Conservation (phyloP, 2,113 vertebrate species). For the Platichthys stellatus region DNA sequence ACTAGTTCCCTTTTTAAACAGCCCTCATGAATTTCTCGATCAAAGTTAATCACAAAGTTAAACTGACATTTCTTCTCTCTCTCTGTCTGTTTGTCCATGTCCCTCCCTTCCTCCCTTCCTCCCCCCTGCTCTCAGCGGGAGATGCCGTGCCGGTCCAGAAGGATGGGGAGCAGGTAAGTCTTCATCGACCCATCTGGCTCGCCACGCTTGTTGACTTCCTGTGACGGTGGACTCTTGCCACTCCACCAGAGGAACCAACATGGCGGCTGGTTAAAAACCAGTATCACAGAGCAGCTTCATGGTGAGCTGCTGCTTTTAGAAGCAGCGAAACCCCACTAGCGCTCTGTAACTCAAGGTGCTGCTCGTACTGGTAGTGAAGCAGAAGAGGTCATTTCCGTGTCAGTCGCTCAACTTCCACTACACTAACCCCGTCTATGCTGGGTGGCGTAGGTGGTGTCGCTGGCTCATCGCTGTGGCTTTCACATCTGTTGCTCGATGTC, state of each 20-base stretch:
- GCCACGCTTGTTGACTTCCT: slow-evolving; percentile 47
- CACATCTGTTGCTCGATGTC: slow-evolving; percentile 50
- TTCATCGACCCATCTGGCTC: slow-evolving; percentile 23
- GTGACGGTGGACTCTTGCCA: slow-evolving; percentile 43
- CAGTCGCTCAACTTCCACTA: slow-evolving; percentile 44
- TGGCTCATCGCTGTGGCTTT: slow-evolving; percentile 51
- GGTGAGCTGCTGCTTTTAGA: slow-evolving; percentile 23
- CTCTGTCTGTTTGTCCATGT: neutral
- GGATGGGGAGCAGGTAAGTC: slow-evolving; percentile 85
- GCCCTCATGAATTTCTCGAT: too few relatives aligned
- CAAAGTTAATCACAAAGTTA: neutral
- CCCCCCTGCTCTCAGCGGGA: slow-evolving; percentile 68
- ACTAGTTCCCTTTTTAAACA: neutral
- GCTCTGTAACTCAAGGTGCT: slow-evolving; percentile 33
- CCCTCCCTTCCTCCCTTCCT: slow-evolving; percentile 21
- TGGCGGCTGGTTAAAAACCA: slow-evolving; percentile 41
- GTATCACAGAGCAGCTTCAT: slow-evolving; percentile 37
- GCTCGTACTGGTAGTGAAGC: slow-evolving; percentile 51
- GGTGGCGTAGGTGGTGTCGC: slow-evolving; percentile 15
- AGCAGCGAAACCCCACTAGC: slow-evolving; percentile 20
- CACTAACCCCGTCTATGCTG: slow-evolving; percentile 3
- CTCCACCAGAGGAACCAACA: slow-evolving; percentile 63
- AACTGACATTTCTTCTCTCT: neutral
- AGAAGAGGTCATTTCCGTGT: slow-evolving; percentile 36
- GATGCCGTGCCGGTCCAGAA: slow-evolving; percentile 85